Conservation (phyloP, 2,888 invertebrate species). For the Hedya salicella region DNA sequence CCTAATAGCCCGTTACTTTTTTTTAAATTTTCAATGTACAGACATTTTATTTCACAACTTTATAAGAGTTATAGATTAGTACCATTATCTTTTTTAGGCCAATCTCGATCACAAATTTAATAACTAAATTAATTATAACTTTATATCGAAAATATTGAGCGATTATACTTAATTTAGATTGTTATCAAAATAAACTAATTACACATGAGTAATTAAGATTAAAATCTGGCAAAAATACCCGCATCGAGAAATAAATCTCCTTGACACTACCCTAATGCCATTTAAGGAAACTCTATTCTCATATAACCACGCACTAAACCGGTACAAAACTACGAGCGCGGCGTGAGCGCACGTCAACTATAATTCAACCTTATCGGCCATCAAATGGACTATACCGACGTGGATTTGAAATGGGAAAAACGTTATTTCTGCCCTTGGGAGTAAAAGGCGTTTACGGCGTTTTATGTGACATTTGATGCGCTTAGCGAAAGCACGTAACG, state of each 20-base stretch:
- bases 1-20: too few species aligned
- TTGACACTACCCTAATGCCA: constrained; percentile 11
- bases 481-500: constrained; percentile 34
- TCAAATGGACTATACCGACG: constrained; percentile 23
- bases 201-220: background rate
- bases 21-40: too few species aligned
- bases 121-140: too few species aligned
- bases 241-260: background rate
- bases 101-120: too few species aligned
- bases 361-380: constrained; percentile 30
- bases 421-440: constrained; percentile 1
- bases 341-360: constrained; percentile 13
- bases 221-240: background rate
- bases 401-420: background rate
- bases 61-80: too few species aligned
- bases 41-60: too few species aligned
- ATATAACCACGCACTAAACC: constrained; percentile 23
- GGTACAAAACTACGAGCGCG: constrained; percentile 4
- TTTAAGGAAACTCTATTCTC: constrained; percentile 15
- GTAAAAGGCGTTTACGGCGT: constrained; percentile 12
- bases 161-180: background rate
- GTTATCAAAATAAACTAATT: background rate
- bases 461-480: constrained; percentile 4
- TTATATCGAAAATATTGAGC: too few species aligned
- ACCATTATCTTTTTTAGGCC: too few species aligned